phyloP scores from a whole-genome alignment of 1,140 invertebrate genomes.

The Mactra quadrangularis region DNA sequence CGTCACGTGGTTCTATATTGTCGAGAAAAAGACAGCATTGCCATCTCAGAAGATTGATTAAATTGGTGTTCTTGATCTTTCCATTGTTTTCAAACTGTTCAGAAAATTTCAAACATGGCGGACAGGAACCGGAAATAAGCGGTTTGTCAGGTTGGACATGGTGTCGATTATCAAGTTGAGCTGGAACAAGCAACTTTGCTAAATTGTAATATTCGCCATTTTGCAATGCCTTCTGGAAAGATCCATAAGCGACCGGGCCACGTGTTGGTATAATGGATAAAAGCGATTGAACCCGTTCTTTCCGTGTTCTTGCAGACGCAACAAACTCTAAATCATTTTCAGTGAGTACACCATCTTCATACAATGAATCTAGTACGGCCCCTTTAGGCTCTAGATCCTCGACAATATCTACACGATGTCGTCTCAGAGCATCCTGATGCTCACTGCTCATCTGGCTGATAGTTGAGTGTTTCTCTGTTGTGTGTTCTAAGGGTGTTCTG shows the following conservation, averaged over 20 bases:
- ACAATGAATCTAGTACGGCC: slow-evolving; percentile 33
- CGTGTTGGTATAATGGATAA: slow-evolving; percentile 37
- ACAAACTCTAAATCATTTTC: slow-evolving; percentile 57
- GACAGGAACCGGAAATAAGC: neutral
- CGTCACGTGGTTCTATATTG: slow-evolving; percentile 64
- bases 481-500: too few relatives aligned
- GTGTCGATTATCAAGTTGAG: neutral
- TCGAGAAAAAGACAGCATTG: slow-evolving; percentile 56
- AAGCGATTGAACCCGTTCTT: slow-evolving; percentile 48
- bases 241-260: slow-evolving; percentile 54
- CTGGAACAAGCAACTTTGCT: neutral
- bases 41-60: neutral
- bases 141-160: neutral
- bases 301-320: slow-evolving; percentile 36
- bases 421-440: slow-evolving; percentile 4
- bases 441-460: too few relatives aligned
- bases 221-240: slow-evolving; percentile 52
- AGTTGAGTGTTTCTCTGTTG: too few relatives aligned
- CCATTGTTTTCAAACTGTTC: neutral
- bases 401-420: slow-evolving; percentile 35
- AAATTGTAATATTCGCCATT: slow-evolving; percentile 45
- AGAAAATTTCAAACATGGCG: slow-evolving; percentile 8
- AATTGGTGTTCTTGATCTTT: neutral
- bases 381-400: slow-evolving; percentile 50
- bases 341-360: slow-evolving; percentile 57